These are phyloP conservation scores for Coendou prehensilis DNA, from an alignment of 2,797 vertebrate species.

Conservation along the genomic window DNA sequence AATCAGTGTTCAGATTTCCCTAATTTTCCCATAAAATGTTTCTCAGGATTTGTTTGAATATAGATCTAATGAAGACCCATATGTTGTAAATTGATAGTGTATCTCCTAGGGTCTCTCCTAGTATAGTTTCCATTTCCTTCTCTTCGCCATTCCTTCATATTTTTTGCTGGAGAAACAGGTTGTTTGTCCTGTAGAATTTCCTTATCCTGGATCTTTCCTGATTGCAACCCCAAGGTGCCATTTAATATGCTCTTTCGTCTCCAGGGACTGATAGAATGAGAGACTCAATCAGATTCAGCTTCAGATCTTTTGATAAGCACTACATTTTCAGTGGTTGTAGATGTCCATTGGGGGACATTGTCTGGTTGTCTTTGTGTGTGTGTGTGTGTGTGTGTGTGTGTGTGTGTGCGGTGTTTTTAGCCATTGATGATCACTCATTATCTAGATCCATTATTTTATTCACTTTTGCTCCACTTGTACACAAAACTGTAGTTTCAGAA, in stretches of 20 bases:
- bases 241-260: neutral
- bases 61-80: neutral
- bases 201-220: neutral
- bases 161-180: neutral
- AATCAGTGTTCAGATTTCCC: neutral
- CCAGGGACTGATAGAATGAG: neutral
- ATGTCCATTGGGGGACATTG: neutral
- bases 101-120: neutral
- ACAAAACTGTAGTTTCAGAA: neutral
- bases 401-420: neutral
- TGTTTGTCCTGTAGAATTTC: neutral
- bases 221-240: neutral
- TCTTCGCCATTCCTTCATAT: neutral
- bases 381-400: neutral
- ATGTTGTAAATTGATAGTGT: neutral
- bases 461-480: neutral
- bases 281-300: neutral
- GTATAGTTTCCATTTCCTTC: neutral
- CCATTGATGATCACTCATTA: no score
- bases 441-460: neutral
- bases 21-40: neutral
- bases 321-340: neutral
- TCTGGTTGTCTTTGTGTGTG: neutral
- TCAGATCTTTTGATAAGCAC: neutral
- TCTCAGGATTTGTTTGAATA: slow-evolving; percentile 35